Evolutionary conservation across 2,888 invertebrate species (phyloP), one percentile per base, ranked within the genome.

Genomic region (Athalia cordata): DNA sequence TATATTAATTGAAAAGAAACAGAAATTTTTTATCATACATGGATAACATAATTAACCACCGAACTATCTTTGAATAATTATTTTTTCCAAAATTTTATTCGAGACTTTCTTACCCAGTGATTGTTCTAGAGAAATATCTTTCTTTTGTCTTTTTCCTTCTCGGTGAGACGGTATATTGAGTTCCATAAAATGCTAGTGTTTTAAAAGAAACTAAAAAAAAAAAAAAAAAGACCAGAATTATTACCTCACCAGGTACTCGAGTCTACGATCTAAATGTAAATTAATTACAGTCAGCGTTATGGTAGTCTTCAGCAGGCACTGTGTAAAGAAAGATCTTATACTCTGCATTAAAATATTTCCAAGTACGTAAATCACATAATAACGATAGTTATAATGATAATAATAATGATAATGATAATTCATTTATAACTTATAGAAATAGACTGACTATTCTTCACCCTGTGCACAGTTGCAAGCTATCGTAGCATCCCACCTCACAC

Each of bases 381-480:
- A 11, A 29, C 29, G 29, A 29, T 29, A 29, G 29, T 29, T 1
- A 29, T 29, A 29, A 29, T 29, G 29, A 29, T 29, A 29, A 29
- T 29, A 29, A 29, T 29, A 29, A 29, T 29, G 29, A 29, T 29
- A 2, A 29, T 29, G 29, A 29, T 29, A 29, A 55, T 55, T n/a
- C 7, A 55, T 55, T 13, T 59, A 45, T 13, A 47, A 59, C 72
- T 57, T 11, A 45, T 6, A n/a, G 72, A n/a, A 50, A 72, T 59
- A 64, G 75, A 75, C 75, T 62, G n/a, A 50, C 75, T 64, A 7
- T 61, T 62, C 50, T 75, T 75, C 75, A 75, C 43, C 68, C 86
- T 87, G 87, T 87, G 87, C 87, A 87, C 87, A 86, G 87, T 86
- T 87, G 82, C 81, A 78, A 85, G 82, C 74, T 77, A 72, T 65